Percentiles rank a stretch among this genome's conserved stretches.
Conservation (phyloP, 2,797 vertebrate species). For the Hapalemur alaotrensis region DNA sequence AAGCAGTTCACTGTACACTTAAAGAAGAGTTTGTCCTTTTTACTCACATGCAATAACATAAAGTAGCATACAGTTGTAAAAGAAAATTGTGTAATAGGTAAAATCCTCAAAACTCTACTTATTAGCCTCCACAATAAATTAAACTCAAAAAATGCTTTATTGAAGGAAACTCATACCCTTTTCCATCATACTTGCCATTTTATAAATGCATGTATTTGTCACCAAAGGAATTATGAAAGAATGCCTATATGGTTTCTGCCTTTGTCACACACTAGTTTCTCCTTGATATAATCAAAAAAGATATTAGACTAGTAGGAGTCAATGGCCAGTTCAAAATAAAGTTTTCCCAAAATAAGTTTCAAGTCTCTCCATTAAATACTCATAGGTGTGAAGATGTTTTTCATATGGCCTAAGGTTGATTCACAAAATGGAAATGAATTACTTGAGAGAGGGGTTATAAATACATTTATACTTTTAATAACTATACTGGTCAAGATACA, state of each 20-base stretch:
- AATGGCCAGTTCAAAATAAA: conserved; percentile 39
- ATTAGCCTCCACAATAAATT: conserved; percentile 20
- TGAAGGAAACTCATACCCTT: not conserved
- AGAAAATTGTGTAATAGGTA: not conserved
- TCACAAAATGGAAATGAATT: conserved; percentile 6
- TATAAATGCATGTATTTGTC: not conserved
- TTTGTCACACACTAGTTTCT: not conserved
- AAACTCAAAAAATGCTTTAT: conserved; percentile 20
- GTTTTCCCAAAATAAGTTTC: not conserved
- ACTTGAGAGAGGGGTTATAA: not conserved
- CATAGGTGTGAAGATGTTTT: not conserved
- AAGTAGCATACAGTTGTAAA: conserved; percentile 31
- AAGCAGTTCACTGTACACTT: conserved; percentile 30
- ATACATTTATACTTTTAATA: not conserved
- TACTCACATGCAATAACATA: conserved; percentile 37
- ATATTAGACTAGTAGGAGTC: not conserved
- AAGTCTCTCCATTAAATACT: conserved; percentile 12
- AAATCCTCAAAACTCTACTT: not conserved
- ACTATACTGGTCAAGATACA: not conserved
- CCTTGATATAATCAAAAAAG: not conserved
- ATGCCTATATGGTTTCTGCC: not conserved
- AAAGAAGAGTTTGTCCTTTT: conserved; percentile 1
- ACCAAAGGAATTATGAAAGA: not conserved
- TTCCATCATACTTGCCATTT: not conserved
- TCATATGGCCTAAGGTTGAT: not conserved